These are phyloP conservation scores for Diuraphis noxia DNA, from an alignment of 1,140 invertebrate genomes.

Conservation along the genomic window DNA sequence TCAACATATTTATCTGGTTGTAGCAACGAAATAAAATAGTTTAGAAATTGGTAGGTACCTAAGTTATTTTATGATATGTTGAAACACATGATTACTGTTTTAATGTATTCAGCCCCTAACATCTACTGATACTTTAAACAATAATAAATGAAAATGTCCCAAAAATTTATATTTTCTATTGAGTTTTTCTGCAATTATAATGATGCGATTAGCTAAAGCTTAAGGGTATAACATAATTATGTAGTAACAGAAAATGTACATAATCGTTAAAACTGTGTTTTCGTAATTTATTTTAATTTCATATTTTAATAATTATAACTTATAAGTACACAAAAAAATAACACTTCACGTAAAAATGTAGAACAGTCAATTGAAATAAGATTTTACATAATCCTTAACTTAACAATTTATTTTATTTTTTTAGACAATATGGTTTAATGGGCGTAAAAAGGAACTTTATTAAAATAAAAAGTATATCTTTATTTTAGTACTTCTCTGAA, in stretches of 20 bases:
- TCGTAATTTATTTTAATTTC: background rate
- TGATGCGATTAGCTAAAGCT: background rate
- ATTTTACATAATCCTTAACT: background rate
- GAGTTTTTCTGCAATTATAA: background rate
- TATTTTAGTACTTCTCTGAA: background rate
- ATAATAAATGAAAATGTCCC: background rate
- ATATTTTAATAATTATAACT: background rate
- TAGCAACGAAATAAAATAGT: background rate
- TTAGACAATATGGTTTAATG: background rate
- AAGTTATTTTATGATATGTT: background rate
- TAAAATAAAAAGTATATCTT: background rate
- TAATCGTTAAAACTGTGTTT: background rate
- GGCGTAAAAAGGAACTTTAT: background rate
- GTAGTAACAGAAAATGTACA: background rate
- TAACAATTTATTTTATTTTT: background rate
- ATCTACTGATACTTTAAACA: background rate
- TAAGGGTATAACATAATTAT: background rate
- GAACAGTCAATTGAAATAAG: background rate
- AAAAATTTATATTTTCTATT: background rate
- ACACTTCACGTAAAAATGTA: background rate
- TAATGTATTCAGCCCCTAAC: background rate
- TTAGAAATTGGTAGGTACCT: background rate
- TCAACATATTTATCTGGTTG: too few species aligned
- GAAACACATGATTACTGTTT: background rate
- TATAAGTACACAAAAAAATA: background rate